Evolutionary conservation across 2,888 invertebrate species (phyloP).

Genomic region (Octonoba sinensis): DNA sequence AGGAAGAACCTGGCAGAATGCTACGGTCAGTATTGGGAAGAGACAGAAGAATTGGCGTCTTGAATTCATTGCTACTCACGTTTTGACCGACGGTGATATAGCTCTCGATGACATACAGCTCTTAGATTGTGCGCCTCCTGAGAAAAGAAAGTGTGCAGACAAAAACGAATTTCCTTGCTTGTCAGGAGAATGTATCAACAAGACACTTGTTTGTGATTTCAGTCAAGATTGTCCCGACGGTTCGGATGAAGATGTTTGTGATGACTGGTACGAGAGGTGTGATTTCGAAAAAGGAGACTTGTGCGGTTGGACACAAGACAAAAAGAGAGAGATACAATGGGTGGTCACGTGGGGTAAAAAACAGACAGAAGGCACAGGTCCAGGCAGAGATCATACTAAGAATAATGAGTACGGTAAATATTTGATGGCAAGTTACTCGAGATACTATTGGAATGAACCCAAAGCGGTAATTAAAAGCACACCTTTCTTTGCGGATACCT

Average conservation of each 20-base stretch:
- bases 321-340: conserved; percentile 30
- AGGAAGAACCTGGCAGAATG: conserved; percentile 47
- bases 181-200: conserved; percentile 49
- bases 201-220: conserved; percentile 52
- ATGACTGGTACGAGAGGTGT: conserved; percentile 53
- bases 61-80: conserved; percentile 57
- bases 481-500: conserved; percentile 54
- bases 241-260: conserved; percentile 61
- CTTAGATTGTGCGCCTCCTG: conserved; percentile 53
- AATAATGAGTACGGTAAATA: conserved; percentile 48
- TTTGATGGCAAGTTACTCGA: conserved; percentile 15
- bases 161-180: conserved; percentile 51
- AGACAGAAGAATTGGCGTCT: conserved; percentile 53
- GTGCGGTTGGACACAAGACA: conserved; percentile 34
- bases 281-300: conserved; percentile 58
- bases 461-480: conserved; percentile 42
- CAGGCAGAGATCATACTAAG: conserved; percentile 60
- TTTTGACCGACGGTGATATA: conserved; percentile 43
- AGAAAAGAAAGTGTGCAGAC: conserved; percentile 37
- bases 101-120: conserved; percentile 61
- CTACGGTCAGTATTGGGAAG: conserved; percentile 44
- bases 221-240: conserved; percentile 56
- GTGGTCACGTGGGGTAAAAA: conserved; percentile 32
- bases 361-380: conserved; percentile 42
- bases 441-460: not conserved